phyloP scores from a whole-genome alignment of 2,113 vertebrate species.

The Bos indicus region DNA sequence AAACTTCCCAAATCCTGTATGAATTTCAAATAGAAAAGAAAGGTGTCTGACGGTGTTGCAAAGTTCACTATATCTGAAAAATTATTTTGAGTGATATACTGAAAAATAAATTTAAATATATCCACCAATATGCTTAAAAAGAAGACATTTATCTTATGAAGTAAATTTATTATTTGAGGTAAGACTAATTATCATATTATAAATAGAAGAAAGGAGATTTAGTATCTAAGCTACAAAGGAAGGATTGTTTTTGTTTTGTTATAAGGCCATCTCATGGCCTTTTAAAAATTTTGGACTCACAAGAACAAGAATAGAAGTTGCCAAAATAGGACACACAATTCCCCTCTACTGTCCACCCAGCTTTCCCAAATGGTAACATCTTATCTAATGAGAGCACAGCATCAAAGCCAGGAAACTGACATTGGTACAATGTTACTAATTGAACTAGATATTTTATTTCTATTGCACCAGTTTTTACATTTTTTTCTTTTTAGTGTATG shows the following conservation, averaged over 20 bases:
- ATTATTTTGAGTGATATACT: background rate
- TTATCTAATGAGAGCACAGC: background rate
- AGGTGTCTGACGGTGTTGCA: background rate
- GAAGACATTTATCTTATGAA: background rate
- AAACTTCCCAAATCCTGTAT: background rate
- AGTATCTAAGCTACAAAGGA: conserved; percentile 5
- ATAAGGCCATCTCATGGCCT: background rate
- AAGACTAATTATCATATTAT: background rate
- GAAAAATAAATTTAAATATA: background rate
- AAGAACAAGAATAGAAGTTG: background rate
- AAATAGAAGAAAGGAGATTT: background rate
- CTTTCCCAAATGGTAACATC: background rate
- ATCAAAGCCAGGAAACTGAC: background rate
- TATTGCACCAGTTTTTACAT: background rate
- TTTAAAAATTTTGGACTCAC: background rate
- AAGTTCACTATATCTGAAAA: background rate
- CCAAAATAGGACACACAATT: background rate
- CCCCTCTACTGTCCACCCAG: background rate
- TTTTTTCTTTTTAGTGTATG: background rate
- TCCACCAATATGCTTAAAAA: background rate
- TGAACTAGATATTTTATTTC: background rate
- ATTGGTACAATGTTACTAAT: background rate
- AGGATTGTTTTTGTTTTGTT: conserved; percentile 9
- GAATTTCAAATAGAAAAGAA: background rate
- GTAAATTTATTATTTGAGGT: background rate